Evolutionary conservation across 2,113 vertebrate species (phyloP), one percentile per base, ranked within the genome.

Genomic region (Gavia stellata): DNA sequence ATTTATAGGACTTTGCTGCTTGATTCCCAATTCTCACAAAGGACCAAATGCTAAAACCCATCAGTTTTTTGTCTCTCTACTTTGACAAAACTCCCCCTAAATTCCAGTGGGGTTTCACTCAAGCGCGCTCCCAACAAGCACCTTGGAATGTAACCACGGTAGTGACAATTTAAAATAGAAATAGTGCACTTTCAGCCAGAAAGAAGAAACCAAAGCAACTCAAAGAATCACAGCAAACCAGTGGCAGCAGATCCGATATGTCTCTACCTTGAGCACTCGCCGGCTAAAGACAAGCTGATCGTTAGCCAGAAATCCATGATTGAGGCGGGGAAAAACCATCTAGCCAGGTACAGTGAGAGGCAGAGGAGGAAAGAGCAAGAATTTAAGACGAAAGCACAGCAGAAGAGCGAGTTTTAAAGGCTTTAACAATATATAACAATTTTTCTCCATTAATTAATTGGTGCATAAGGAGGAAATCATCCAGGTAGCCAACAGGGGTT

Each of bases 251-350:
- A 40, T 68, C 90, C 85, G 66, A 86, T 61, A 95, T 63, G 4
- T 97, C 98, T 99, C 98, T 99, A 99, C 99, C 99, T 99, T 99
- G 97, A 99, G 97, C 96, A 99, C 86, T n/a, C 97, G 98, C 85
- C 98, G 98, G 96, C 97, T 98, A 98, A 98, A 98, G 87, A 79
- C 96, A 53, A 97, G 98, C 81, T 98, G 99, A 83, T 99, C 99
- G 62, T 98, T 88, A 44, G 98, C 98, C 94, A 99, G 97, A 98
- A 99, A 99, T 98, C 99, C 97, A 0, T 99, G 98, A 95, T 94
- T 98, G 95, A 99, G 98, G 71, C 97, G 97, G 52, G 99, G 99
- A 86, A 99, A 99, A 97, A 99, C 99, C 99, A 99, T 99, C 99
- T 99, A 88, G 78, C 44, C 88, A 77, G 93, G 78, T 59, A 33